Base-by-base conservation (phyloP, 2,113 vertebrate genomes). In the Seriola quinqueradiata region DNA sequence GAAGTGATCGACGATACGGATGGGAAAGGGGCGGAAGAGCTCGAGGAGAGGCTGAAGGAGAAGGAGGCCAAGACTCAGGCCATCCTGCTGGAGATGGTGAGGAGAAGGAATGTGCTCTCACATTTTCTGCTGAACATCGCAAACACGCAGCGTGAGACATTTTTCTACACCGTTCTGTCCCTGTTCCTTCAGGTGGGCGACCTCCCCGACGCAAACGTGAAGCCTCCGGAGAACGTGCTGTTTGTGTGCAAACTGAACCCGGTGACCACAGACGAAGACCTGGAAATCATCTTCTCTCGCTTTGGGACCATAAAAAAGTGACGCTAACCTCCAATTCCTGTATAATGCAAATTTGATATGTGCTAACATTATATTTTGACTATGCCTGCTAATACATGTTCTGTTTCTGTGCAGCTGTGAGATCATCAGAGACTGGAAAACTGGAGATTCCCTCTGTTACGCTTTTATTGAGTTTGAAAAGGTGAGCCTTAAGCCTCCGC, bases 391-490 rank as follows among this genome's bases (percentile, higher is more conserved):
- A 10, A 50, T 59, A 5, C 1, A 1, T 28, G 2, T 10, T 42
- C 10, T 42, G 2, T 42, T 10, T 70, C 25, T 86, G 69, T 95
- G 82, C 86, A 99, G 98, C 89, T 99, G 98, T 92, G 98, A 99
- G 95, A 98, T 99, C 89, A 99, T 99, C 92, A 87, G 98, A 87
- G 98, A 99, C 93, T 97, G 97, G 97, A 99, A 99, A 84, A 96
- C 95, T 36, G 97, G 97, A 88, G 98, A 99, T 72, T 99, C 98
- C 34, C 96, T 99, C 59, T 99, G 98, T 93, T 99, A 99, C 2
- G 97, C 98, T 32, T 99, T 99, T 85, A 97, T 99, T 87, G 98
- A 99, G 90, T 99, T 99, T 95, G 98, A 99, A 83, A 99, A 98
- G 97, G 98, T 99, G 94, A 54, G 91, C 28, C 28, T 28, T 28